Evolutionary conservation across 2,797 vertebrate genomes (phyloP).

Genomic region (Antennarius maculatus): DNA sequence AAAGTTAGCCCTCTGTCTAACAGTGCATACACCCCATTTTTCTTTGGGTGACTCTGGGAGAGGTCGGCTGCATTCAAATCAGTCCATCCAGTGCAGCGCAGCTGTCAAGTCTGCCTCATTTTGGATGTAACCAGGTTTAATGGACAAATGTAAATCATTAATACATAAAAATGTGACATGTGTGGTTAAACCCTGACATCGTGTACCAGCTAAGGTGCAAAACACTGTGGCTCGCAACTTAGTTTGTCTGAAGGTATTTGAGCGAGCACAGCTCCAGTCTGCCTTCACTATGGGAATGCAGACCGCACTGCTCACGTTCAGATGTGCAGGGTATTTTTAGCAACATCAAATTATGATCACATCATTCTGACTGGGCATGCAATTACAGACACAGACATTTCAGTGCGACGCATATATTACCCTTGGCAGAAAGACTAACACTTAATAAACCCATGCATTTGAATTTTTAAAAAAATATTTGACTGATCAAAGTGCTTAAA

Average conservation of each 20-base stretch:
- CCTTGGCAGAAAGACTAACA: not conserved
- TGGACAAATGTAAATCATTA: not conserved
- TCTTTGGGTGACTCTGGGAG: conserved; percentile 28
- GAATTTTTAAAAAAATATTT: not conserved
- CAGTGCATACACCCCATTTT: conserved; percentile 39
- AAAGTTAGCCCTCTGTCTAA: conserved; percentile 62
- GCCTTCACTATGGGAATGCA: not conserved
- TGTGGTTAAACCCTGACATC: too few relatives aligned
- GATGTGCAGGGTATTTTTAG: not conserved
- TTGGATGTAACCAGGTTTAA: not conserved
- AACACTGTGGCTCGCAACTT: conserved; percentile 16
- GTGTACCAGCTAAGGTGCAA: too few relatives aligned
- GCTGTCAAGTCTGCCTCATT: conserved; percentile 20
- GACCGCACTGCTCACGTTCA: conserved; percentile 22
- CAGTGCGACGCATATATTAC: not conserved
- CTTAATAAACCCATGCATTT: conserved; percentile 1
- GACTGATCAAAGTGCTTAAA: conserved; percentile 18
- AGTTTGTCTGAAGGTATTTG: conserved; percentile 40
- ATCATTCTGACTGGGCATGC: not conserved
- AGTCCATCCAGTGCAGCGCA: conserved; percentile 14
- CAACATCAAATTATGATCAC: conserved; percentile 14
- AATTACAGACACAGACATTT: conserved; percentile 1
- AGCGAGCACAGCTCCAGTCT: not conserved
- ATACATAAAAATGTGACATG: too few relatives aligned
- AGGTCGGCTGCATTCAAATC: conserved; percentile 26